phyloP scores from a whole-genome alignment of 2,797 vertebrate species.

The Gymnoscopelus braueri region DNA sequence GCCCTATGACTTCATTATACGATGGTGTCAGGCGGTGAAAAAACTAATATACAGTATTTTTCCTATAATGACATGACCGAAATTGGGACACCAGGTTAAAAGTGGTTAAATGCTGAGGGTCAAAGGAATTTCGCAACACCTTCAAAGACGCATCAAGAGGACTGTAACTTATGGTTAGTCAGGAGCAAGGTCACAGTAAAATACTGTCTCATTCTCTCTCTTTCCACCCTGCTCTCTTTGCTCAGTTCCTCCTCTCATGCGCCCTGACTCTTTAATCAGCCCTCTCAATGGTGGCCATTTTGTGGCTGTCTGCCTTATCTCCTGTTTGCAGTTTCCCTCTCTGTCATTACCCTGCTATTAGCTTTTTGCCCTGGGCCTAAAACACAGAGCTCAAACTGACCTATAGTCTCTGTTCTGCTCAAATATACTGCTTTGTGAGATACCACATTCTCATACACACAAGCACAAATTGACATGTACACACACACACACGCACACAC shows the following conservation, averaged over 20 bases:
- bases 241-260: conserved; percentile 20
- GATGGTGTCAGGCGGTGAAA: no score
- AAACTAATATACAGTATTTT: no score
- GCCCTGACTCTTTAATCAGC: conserved; percentile 61
- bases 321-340: conserved; percentile 68
- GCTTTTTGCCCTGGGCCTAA: conserved; percentile 64
- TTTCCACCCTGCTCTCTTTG: conserved; percentile 2
- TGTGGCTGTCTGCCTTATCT: conserved; percentile 70
- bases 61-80: no score
- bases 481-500: background rate
- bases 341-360: conserved; percentile 72
- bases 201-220: background rate
- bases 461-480: background rate
- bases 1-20: no score
- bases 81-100: no score
- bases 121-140: background rate
- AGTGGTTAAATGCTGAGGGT: background rate
- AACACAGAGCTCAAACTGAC: conserved; percentile 66
- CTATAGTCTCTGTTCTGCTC: conserved; percentile 55
- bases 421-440: conserved; percentile 65
- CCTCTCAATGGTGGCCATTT: conserved; percentile 60
- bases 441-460: conserved; percentile 34
- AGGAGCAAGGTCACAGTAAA: conserved; percentile 19
- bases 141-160: conserved; percentile 2
- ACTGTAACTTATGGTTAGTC: conserved; percentile 5